Base-by-base conservation (phyloP, 2,113 vertebrate species). In the Puntigrus tetrazona region DNA sequence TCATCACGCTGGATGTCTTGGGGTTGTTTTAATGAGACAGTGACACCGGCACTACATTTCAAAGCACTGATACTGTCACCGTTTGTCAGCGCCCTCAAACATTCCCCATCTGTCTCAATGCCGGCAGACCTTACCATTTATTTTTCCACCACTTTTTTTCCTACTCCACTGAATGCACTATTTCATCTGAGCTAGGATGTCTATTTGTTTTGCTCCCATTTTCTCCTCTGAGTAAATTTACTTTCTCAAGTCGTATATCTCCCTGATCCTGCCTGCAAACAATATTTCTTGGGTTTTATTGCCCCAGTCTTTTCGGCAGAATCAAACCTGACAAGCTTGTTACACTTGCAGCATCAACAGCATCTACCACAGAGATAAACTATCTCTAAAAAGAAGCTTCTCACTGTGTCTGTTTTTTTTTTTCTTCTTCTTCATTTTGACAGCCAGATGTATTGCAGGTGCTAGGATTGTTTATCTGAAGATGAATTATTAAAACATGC, bases 31-130 rank as follows among this genome's bases (percentile, higher is more conserved):
- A 90, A 88, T 86, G 87, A 88, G 88, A n/a, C 31, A 57, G 59
- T 43, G 67, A 81, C 59, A 77, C 65, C 59, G 69, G 47, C n/a
- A 3, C 59, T 29, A 27, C 63, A 34, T 80, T 47, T 84, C 83
- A 83, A 88, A 84, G 80, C 61, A 9, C 1, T 0, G 14, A 65
- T 73, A 83, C 69, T 82, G 85, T 69, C 85, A 79, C 20, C 73
- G 31, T 85, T 85, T 88, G 85, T 87, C 86, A 88, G 84, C 78
- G 47, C 57, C 70, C 85, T 90, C 87, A 84, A 86, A 18, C 82
- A 76, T 63, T 80, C 31, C 43, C 81, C 74, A 73, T 87, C 82
- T 84, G 76, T 88, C 78, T 87, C 52, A 20, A 76, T 79, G 20
- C 79, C 67, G 81, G 25, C 52, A 85, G 72, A 73, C 55, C 61